These are phyloP conservation scores for Drosophila prostipennis DNA, from an alignment of 2,888 invertebrate genomes.

Conservation along the genomic window DNA sequence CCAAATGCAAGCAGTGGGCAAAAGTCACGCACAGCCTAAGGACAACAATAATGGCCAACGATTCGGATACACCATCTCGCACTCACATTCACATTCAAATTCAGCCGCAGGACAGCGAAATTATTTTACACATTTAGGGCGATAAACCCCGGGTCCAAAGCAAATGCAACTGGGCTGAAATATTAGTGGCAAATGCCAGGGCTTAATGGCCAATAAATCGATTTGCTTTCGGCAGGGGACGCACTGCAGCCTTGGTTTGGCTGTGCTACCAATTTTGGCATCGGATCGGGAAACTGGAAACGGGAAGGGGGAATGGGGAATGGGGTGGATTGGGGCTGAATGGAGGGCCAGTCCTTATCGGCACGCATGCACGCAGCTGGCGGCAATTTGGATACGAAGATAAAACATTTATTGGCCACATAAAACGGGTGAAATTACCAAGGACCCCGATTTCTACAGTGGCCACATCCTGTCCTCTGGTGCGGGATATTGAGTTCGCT, in stretches of 20 bases:
- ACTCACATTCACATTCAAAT: too few species aligned
- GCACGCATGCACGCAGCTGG: conserved; percentile 75
- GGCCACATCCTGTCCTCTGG: conserved; percentile 36
- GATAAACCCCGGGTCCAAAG: conserved; percentile 39
- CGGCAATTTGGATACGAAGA: conserved; percentile 76
- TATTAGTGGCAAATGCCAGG: conserved; percentile 63
- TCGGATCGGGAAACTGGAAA: background rate
- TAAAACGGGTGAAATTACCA: conserved; percentile 76
- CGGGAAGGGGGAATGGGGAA: too few species aligned
- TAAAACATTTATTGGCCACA: conserved; percentile 78
- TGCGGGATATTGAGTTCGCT: conserved; percentile 22
- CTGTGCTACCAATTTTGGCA: conserved; percentile 3
- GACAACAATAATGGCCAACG: conserved; percentile 13
- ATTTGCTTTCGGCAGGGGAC: conserved; percentile 54
- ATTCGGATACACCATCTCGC: too few species aligned
- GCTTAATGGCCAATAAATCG: conserved; percentile 77
- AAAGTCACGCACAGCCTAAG: conserved; percentile 45
- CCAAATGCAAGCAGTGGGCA: conserved; percentile 52
- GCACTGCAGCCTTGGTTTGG: conserved; percentile 40
- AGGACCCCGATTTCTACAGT: conserved; percentile 23
- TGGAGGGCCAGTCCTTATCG: conserved; percentile 60
- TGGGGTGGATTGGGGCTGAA: background rate
- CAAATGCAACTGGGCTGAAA: conserved; percentile 70
- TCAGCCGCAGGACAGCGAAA: conserved; percentile 58
- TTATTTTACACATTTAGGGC: conserved; percentile 62